A percentile compares a stretch with the other conserved stretches of the same genome.
phyloP scores from a whole-genome alignment of 2,888 invertebrate species.

The Meiosimyza platycephala region DNA sequence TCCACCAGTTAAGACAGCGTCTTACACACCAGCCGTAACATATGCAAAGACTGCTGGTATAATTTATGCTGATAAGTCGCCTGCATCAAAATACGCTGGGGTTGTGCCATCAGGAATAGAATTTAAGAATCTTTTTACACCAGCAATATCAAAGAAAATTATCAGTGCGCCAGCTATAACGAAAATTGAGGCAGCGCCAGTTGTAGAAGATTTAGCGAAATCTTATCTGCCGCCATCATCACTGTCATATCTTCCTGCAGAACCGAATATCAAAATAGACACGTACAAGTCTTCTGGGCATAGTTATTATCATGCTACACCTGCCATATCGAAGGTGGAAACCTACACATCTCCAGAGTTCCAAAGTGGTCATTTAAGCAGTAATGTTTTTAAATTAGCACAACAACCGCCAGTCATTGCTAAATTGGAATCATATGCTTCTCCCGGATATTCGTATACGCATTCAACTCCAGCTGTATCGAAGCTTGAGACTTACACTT shows the following conservation, averaged over 20 bases:
- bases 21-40: constrained; percentile 59
- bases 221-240: constrained; percentile 58
- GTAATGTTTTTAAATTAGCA: constrained; percentile 40
- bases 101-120: constrained; percentile 69
- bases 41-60: constrained; percentile 60
- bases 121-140: constrained; percentile 71
- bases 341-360: constrained; percentile 48
- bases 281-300: constrained; percentile 57
- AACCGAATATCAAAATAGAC: constrained; percentile 46
- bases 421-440: constrained; percentile 60
- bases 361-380: constrained; percentile 36
- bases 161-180: constrained; percentile 32
- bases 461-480: constrained; percentile 44
- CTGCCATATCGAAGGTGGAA: constrained; percentile 52
- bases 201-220: constrained; percentile 44
- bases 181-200: constrained; percentile 43
- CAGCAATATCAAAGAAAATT: constrained; percentile 56
- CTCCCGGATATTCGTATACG: constrained; percentile 69
- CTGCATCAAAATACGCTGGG: constrained; percentile 63
- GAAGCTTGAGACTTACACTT: constrained; percentile 49
- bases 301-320: constrained; percentile 55
- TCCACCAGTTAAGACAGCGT: constrained; percentile 54
- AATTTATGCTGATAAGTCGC: constrained; percentile 64
- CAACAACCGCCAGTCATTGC: constrained; percentile 60
- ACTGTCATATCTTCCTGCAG: constrained; percentile 37